Conservation (phyloP, 2,888 invertebrate species). For the Onthophagus sagittarius region DNA sequence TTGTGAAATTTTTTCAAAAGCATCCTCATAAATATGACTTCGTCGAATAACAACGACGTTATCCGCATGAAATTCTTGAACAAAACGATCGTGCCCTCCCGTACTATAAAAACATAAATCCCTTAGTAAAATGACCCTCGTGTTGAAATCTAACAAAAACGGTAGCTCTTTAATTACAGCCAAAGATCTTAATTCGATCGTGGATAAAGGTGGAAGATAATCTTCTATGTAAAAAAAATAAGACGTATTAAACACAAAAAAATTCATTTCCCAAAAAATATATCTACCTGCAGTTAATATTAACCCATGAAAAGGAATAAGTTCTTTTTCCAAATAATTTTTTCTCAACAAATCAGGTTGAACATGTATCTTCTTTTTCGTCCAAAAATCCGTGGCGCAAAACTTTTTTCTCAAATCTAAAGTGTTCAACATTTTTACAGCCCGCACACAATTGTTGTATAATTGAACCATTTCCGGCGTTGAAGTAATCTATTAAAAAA, state of each 20-base stretch:
- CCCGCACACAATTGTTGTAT: slow-evolving; percentile 43
- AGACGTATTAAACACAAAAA: not conserved
- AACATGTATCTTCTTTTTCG: slow-evolving; percentile 45
- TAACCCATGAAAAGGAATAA: slow-evolving; percentile 43
- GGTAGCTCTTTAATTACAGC: slow-evolving; percentile 90
- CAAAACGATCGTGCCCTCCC: slow-evolving; percentile 39
- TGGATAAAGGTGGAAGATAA: slow-evolving; percentile 79
- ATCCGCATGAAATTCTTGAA: slow-evolving; percentile 43
- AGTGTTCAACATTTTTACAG: slow-evolving; percentile 62
- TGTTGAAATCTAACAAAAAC: slow-evolving; percentile 89
- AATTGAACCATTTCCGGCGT: slow-evolving; percentile 45
- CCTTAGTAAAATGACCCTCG: slow-evolving; percentile 81
- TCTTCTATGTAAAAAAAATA: slow-evolving; percentile 50
- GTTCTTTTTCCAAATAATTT: slow-evolving; percentile 44
- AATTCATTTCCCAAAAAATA: not conserved
- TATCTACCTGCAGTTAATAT: slow-evolving; percentile 38
- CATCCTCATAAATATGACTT: slow-evolving; percentile 96
- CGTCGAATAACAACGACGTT: slow-evolving; percentile 69
- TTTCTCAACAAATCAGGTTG: slow-evolving; percentile 44
- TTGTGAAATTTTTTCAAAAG: slow-evolving; percentile 87
- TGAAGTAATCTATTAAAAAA: slow-evolving; percentile 33
- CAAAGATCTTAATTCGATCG: slow-evolving; percentile 81
- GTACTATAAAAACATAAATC: slow-evolving; percentile 55
- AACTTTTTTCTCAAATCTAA: slow-evolving; percentile 81
- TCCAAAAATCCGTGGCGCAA: slow-evolving; percentile 53